A percentile compares a stretch with the other conserved stretches of the same genome.
phyloP scores from a whole-genome alignment of 1,140 invertebrate species.

The Microvelia longipes region DNA sequence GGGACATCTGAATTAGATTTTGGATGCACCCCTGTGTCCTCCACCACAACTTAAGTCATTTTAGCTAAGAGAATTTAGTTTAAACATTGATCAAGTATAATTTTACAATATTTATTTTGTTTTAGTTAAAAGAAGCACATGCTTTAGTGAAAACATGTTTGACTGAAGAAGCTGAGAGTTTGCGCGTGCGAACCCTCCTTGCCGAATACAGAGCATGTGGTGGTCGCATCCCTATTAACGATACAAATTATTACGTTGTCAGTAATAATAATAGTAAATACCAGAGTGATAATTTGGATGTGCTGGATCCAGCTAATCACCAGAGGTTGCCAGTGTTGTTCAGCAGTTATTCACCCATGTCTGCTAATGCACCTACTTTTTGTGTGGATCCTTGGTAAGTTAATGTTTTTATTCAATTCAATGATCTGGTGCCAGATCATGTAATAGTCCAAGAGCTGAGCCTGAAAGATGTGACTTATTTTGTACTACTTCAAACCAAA shows the following conservation, averaged over 20 bases:
- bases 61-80: too few relatives aligned
- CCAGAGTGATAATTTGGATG: slow-evolving; percentile 37
- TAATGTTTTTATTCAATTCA: too few relatives aligned
- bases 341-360: slow-evolving; percentile 74
- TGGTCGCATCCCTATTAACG: slow-evolving; percentile 38
- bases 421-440: too few relatives aligned
- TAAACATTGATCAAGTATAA: too few relatives aligned
- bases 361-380: slow-evolving; percentile 64
- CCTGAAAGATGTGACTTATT: too few relatives aligned
- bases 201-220: slow-evolving; percentile 77
- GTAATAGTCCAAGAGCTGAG: too few relatives aligned
- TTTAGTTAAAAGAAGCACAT: slow-evolving; percentile 35
- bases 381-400: slow-evolving; percentile 75
- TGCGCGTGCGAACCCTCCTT: slow-evolving; percentile 50
- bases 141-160: slow-evolving; percentile 55
- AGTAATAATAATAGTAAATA: not conserved
- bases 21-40: too few relatives aligned
- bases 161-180: slow-evolving; percentile 40
- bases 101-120: not conserved
- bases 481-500: too few relatives aligned
- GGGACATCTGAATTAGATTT: too few relatives aligned
- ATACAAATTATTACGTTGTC: not conserved
- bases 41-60: too few relatives aligned
- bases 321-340: slow-evolving; percentile 79
- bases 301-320: slow-evolving; percentile 71